Evolutionary conservation across 2,888 invertebrate genomes (phyloP).

Genomic region (Trachelus troglodyta): DNA sequence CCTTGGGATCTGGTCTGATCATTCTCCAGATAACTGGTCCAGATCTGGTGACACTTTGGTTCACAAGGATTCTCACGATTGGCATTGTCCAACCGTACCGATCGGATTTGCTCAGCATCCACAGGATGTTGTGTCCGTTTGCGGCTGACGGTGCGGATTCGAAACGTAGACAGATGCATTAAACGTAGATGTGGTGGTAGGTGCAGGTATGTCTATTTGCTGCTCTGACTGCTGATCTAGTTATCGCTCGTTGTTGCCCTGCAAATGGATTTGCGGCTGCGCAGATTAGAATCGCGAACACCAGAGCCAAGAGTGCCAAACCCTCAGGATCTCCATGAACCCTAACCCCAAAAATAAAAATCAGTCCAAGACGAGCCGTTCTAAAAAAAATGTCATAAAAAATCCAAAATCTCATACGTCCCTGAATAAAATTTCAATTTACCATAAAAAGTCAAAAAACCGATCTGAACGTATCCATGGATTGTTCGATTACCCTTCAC

Average conservation of each 20-base stretch:
- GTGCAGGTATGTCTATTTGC: slow-evolving; percentile 7
- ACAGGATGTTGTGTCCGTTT: slow-evolving; percentile 1
- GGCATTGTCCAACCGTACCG: slow-evolving; percentile 37
- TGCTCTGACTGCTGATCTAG: slow-evolving; percentile 43
- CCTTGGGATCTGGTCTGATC: not conserved
- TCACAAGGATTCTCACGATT: not conserved
- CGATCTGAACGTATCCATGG: not conserved
- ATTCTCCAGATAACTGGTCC: not conserved
- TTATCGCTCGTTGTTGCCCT: slow-evolving; percentile 51
- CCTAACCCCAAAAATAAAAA: not conserved
- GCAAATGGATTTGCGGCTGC: slow-evolving; percentile 56
- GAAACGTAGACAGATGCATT: not conserved
- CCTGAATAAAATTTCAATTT: no score
- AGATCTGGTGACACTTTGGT: not conserved
- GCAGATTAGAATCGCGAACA: slow-evolving; percentile 43
- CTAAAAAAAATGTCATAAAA: not conserved
- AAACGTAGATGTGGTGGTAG: not conserved
- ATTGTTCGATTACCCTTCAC: not conserved
- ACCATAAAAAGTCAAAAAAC: not conserved
- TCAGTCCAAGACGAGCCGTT: not conserved
- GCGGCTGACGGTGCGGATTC: not conserved
- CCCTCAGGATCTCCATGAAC: not conserved
- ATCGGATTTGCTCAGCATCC: slow-evolving; percentile 43
- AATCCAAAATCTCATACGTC: not conserved
- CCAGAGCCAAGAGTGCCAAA: slow-evolving; percentile 4